Conservation (phyloP, 1,140 invertebrate genomes). For the Eriosoma lanigerum region DNA sequence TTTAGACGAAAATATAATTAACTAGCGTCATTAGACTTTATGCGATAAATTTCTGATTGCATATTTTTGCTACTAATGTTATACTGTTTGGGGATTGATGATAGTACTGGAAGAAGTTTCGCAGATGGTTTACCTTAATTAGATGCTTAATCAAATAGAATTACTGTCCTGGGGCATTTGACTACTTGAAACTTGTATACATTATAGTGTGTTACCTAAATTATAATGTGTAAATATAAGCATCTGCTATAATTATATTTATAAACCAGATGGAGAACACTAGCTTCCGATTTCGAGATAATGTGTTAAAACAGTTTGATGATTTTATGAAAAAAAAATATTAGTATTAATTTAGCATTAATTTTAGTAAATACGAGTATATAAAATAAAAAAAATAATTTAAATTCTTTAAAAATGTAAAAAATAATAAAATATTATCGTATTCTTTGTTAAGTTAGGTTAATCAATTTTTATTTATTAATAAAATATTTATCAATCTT, state of each 20-base stretch:
- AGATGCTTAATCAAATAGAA: background rate
- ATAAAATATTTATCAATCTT: too few species aligned
- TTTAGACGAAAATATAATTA: too few species aligned
- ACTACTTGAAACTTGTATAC: background rate
- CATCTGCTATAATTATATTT: background rate
- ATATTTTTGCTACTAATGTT: constrained; percentile 8
- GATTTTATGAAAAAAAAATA: too few species aligned
- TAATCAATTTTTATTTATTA: too few species aligned
- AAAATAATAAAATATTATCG: too few species aligned
- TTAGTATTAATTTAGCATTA: too few species aligned
- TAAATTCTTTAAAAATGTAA: too few species aligned
- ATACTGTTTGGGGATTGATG: background rate
- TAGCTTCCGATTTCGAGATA: background rate
- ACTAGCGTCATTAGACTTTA: background rate
- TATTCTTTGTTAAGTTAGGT: too few species aligned
- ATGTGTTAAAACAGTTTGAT: too few species aligned
- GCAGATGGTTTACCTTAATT: constrained; percentile 1
- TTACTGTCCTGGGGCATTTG: background rate
- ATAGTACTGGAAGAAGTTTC: background rate
- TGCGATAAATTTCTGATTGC: background rate
- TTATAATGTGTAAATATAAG: background rate
- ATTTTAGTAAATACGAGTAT: too few species aligned
- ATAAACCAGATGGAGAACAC: background rate
- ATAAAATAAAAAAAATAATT: too few species aligned
- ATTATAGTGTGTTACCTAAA: background rate